Percentiles rank a stretch among this genome's conserved stretches.
phyloP scores from a whole-genome alignment of 1,140 invertebrate species.

The Elymnias hypermnestra region DNA sequence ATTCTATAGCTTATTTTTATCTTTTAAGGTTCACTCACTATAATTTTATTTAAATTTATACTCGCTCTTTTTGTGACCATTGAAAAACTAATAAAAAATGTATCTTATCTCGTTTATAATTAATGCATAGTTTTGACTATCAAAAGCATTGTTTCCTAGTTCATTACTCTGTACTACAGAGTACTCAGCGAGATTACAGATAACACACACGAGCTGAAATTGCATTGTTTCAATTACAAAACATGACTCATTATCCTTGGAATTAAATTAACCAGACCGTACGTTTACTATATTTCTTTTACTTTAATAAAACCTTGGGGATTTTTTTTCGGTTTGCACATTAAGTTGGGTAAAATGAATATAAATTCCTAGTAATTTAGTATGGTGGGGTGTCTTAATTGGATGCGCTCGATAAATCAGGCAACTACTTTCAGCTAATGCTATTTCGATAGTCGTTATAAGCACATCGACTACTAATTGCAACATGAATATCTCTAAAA shows the following conservation, averaged over 20 bases:
- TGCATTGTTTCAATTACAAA: slow-evolving; percentile 42
- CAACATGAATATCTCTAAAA: slow-evolving; percentile 5
- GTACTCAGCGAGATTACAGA: slow-evolving; percentile 25
- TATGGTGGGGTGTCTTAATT: slow-evolving; percentile 13
- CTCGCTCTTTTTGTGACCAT: too few relatives aligned
- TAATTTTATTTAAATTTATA: too few relatives aligned
- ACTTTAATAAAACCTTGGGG: slow-evolving; percentile 23
- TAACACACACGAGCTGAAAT: slow-evolving; percentile 30
- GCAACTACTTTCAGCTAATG: slow-evolving; percentile 13
- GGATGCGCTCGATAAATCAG: slow-evolving; percentile 26
- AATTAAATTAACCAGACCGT: slow-evolving; percentile 48
- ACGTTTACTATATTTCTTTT: slow-evolving; percentile 36
- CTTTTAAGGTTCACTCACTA: too few relatives aligned
- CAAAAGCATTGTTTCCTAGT: not conserved
- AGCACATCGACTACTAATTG: slow-evolving; percentile 10
- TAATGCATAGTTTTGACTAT: not conserved
- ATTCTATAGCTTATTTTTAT: too few relatives aligned
- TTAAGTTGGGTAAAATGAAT: slow-evolving; percentile 10
- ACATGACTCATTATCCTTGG: slow-evolving; percentile 47
- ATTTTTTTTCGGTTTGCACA: slow-evolving; percentile 13
- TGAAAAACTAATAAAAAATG: not conserved
- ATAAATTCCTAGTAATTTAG: slow-evolving; percentile 2
- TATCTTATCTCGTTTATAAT: not conserved
- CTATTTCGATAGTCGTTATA: slow-evolving; percentile 5
- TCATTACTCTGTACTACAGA: slow-evolving; percentile 6